Evolutionary conservation across 1,140 invertebrate genomes (phyloP).

Genomic region (Drosophila watanabei): DNA sequence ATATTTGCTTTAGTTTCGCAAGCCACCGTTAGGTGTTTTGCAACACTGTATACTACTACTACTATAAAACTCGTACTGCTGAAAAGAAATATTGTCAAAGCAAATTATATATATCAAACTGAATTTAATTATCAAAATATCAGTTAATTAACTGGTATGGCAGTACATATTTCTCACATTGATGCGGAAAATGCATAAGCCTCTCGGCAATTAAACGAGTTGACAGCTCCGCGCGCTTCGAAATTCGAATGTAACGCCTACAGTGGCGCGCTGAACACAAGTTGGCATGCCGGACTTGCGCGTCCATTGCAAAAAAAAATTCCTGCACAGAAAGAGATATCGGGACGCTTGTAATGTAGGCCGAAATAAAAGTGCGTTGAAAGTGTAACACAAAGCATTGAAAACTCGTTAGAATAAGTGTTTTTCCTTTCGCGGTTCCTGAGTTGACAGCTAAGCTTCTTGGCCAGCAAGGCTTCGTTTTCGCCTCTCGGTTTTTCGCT

Average conservation of each 20-base stretch:
- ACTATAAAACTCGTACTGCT: not conserved
- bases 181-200: not conserved
- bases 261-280: not conserved
- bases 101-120: too few relatives aligned
- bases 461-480: slow-evolving; percentile 7
- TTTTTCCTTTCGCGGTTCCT: not conserved
- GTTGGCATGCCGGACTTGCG: slow-evolving; percentile 64
- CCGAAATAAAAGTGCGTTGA: not conserved
- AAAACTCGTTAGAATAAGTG: not conserved
- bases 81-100: not conserved
- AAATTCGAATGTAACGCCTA: slow-evolving; percentile 66
- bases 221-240: slow-evolving; percentile 9
- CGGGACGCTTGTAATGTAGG: slow-evolving; percentile 17
- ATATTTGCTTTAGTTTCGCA: not conserved
- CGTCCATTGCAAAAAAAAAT: slow-evolving; percentile 81
- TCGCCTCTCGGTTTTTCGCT: slow-evolving; percentile 30
- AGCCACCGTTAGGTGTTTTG: not conserved
- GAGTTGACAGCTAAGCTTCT: not conserved
- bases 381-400: not conserved
- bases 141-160: too few relatives aligned
- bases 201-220: not conserved
- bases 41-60: too few relatives aligned
- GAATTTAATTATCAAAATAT: not conserved
- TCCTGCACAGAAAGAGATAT: slow-evolving; percentile 63
- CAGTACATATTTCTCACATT: not conserved